Conservation (phyloP, 2,797 vertebrate species). For the Peromyscus eremicus region DNA sequence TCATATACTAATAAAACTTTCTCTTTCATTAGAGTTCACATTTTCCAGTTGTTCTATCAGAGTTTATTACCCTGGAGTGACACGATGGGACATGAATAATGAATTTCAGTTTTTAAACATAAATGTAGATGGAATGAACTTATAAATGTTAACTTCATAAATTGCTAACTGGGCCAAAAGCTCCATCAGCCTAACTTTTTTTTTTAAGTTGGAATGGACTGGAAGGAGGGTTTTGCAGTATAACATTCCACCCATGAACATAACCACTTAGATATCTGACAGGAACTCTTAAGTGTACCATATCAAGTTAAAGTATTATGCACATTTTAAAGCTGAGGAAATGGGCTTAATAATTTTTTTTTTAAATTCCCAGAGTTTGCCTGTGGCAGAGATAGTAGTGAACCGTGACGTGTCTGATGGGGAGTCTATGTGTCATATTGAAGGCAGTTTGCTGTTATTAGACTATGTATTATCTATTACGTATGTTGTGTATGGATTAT, state of each 20-base stretch:
- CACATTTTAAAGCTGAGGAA: slow-evolving; percentile 1
- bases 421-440: background rate
- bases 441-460: background rate
- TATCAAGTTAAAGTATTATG: background rate
- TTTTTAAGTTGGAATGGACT: background rate
- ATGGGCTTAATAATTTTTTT: background rate
- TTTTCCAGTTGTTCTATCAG: slow-evolving; percentile 27
- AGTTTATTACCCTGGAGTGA: slow-evolving; percentile 42
- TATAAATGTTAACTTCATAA: slow-evolving; percentile 8
- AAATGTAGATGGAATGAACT: slow-evolving; percentile 8
- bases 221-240: background rate
- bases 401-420: background rate
- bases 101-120: slow-evolving; percentile 25
- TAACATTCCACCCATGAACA: background rate
- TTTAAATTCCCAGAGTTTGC: slow-evolving; percentile 13
- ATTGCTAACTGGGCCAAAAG: slow-evolving; percentile 52
- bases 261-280: background rate
- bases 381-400: slow-evolving; percentile 1
- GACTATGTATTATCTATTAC: background rate
- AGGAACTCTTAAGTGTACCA: background rate
- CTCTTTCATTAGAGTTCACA: background rate
- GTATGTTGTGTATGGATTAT: background rate
- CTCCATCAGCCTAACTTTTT: background rate
- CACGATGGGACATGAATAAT: background rate
- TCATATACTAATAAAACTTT: slow-evolving; percentile 40